Conservation (phyloP, 2,113 vertebrate species). For the Andinoacara biseriatus region DNA sequence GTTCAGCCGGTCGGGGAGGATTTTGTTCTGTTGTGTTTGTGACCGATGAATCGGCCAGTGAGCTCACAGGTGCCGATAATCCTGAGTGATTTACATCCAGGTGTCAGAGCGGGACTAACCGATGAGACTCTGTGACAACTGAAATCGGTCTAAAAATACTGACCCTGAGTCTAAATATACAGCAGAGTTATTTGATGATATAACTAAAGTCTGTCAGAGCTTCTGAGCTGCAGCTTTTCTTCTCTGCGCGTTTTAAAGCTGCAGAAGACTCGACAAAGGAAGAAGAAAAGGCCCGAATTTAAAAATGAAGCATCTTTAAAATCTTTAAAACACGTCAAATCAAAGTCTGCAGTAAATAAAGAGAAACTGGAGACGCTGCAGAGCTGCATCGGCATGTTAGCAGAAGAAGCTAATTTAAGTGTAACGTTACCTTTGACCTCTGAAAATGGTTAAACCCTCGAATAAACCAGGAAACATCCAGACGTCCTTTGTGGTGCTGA, state of each 20-base stretch:
- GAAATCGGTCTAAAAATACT: not conserved
- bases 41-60: not conserved
- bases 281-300: not conserved
- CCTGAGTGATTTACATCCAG: slow-evolving; percentile 17
- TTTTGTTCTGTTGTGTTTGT: not conserved
- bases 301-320: rapidly evolving
- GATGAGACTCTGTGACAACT: not conserved
- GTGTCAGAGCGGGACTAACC: not conserved
- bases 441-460: no score
- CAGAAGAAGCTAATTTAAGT: no score
- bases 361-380: not conserved
- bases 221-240: not conserved
- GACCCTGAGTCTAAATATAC: not conserved
- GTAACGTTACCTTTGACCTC: no score
- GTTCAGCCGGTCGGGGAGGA: not conserved
- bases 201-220: not conserved
- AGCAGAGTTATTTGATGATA: no score
- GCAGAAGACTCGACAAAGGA: not conserved
- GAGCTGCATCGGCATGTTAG: not conserved
- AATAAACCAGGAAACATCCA: no score
- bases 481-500: no score
- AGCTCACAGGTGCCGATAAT: not conserved
- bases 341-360: not conserved
- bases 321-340: not conserved
- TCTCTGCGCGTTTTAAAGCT: not conserved